A percentile compares a stretch with the other conserved stretches of the same genome.
phyloP scores from a whole-genome alignment of 2,888 invertebrate genomes.

The Nasonia oneida region DNA sequence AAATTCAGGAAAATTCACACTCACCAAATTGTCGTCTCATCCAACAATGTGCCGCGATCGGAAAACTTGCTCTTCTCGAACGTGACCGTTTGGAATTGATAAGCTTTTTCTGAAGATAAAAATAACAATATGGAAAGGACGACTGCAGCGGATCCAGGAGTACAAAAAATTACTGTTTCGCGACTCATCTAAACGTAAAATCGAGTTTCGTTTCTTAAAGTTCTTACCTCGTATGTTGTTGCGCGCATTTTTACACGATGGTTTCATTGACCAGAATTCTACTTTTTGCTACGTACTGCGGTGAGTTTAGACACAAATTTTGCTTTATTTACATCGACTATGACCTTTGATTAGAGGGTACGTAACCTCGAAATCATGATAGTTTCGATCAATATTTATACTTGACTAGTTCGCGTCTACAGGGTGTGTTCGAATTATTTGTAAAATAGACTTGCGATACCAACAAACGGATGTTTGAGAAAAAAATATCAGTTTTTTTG shows the following conservation, averaged over 20 bases:
- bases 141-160: constrained; percentile 26
- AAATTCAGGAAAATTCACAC: constrained; percentile 1
- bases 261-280: constrained; percentile 72
- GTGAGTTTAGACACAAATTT: constrained; percentile 67
- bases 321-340: constrained; percentile 39
- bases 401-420: not conserved
- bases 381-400: constrained; percentile 51
- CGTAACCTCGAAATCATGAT: constrained; percentile 52
- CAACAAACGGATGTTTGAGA: not conserved
- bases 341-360: not conserved
- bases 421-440: not conserved
- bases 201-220: constrained; percentile 19
- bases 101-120: not conserved
- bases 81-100: not conserved
- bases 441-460: not conserved
- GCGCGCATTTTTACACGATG: constrained; percentile 67
- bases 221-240: constrained; percentile 27
- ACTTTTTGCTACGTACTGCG: constrained; percentile 71
- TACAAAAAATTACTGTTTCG: constrained; percentile 39
- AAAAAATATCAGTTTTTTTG: not conserved
- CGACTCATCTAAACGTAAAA: constrained; percentile 28
- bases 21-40: not conserved
- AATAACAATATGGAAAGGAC: constrained; percentile 53
- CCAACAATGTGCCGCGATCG: constrained; percentile 2
- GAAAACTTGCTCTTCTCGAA: not conserved